phyloP scores from a whole-genome alignment of 2,888 invertebrate species.

The Heteromyza rotundicornis region DNA sequence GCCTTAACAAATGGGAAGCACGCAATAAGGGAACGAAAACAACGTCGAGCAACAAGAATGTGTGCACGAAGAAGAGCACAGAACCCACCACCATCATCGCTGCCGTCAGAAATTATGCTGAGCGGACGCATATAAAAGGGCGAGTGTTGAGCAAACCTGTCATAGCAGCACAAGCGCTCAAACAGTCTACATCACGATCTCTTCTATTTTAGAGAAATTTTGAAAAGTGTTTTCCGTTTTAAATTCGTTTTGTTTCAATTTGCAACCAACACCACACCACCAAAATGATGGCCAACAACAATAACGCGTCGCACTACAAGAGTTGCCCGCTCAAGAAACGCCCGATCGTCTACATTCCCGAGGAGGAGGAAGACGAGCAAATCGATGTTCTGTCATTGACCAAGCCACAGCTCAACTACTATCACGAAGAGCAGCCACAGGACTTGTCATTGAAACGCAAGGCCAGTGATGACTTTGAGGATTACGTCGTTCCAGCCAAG shows the following conservation, averaged over 20 bases:
- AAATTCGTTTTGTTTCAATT: slow-evolving; percentile 20
- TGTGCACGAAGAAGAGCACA: slow-evolving; percentile 40
- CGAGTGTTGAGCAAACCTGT: slow-evolving; percentile 53
- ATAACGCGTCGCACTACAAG: slow-evolving; percentile 81
- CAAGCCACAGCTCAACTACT: slow-evolving; percentile 32
- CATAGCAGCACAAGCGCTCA: slow-evolving; percentile 56
- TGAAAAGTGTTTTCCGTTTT: slow-evolving; percentile 19
- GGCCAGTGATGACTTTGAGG: slow-evolving; percentile 38
- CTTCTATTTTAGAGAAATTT: slow-evolving; percentile 5
- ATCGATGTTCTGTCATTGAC: slow-evolving; percentile 46
- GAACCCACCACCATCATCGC: slow-evolving; percentile 24
- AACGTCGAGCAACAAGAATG: slow-evolving; percentile 11
- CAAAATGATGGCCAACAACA: slow-evolving; percentile 11
- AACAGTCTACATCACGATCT: slow-evolving; percentile 47
- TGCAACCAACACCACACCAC: neutral
- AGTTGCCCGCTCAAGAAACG: slow-evolving; percentile 91
- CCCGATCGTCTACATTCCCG: slow-evolving; percentile 75
- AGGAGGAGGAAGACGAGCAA: slow-evolving; percentile 64
- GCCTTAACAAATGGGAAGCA: slow-evolving; percentile 40
- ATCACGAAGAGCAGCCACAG: slow-evolving; percentile 49
- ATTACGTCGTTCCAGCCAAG: slow-evolving; percentile 44
- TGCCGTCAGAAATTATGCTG: slow-evolving; percentile 26
- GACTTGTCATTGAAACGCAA: slow-evolving; percentile 60
- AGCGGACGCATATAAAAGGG: slow-evolving; percentile 46
- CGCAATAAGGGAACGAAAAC: slow-evolving; percentile 48